Evolutionary conservation across 2,113 vertebrate species (phyloP).

Genomic region (Psittacula cyanocephala): DNA sequence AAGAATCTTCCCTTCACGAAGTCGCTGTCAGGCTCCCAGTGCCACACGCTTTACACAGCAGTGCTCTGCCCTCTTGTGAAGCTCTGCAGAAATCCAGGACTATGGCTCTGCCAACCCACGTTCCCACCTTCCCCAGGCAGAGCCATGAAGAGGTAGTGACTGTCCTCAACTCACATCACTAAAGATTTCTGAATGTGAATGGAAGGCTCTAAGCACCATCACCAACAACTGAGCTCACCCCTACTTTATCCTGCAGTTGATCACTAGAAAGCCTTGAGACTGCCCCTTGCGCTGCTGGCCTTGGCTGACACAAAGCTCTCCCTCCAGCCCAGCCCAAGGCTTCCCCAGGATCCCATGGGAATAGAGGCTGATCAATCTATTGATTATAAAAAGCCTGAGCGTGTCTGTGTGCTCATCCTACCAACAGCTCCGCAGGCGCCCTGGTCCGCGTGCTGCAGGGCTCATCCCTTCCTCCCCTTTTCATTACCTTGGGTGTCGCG

Average conservation of each 20-base stretch:
- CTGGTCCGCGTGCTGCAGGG: accelerated
- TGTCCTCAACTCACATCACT: not conserved
- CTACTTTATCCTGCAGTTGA: not conserved
- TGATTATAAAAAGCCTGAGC: not conserved
- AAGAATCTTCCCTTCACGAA: not conserved
- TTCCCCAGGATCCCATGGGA: not conserved
- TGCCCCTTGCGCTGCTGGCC: not conserved
- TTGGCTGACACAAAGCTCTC: not conserved
- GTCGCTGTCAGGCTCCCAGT: not conserved
- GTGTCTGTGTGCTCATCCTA: not conserved
- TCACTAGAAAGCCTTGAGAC: not conserved
- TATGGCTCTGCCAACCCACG: not conserved
- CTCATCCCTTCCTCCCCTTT: not conserved
- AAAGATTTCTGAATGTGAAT: not conserved
- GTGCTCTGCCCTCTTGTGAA: slow-evolving; percentile 66
- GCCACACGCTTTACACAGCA: not conserved
- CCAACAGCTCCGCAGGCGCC: not conserved
- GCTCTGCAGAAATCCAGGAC: slow-evolving; percentile 24
- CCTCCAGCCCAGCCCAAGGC: not conserved
- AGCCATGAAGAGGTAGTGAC: not conserved
- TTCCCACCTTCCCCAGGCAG: not conserved
- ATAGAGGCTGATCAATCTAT: not conserved
- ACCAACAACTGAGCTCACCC: not conserved
- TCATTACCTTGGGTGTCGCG: not conserved
- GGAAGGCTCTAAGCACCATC: not conserved